Base-by-base conservation (phyloP, 1,140 invertebrate species). In the Drosophila serrata region DNA sequence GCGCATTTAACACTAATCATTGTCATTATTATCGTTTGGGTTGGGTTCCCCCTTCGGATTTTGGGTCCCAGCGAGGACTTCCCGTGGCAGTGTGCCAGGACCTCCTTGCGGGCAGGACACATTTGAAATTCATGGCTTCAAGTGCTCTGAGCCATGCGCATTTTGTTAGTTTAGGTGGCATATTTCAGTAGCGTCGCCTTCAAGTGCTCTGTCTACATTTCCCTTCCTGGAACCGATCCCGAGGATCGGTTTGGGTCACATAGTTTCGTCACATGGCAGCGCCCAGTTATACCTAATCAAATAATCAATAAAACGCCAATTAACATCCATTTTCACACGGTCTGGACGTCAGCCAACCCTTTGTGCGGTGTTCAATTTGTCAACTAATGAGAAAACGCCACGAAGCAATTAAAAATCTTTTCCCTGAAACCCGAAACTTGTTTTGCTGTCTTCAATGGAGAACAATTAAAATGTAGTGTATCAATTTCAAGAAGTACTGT, bases 1-100 rank as follows among this genome's bases (percentile, higher is more conserved):
- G 75, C 48, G 69, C 80, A 51, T 84, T 88, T 77, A 84, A 73
- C 80, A 87, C 82, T 84, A 88, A 84, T 77, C 81, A 76, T 84
- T 65, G 79, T 70, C 79, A 69, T 87, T 75, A 75, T 82, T 62
- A 79, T 79, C 73, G 62, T 43, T 51, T 35, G 35, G 57, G 17
- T 17, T 55, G 51, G 22, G 40, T 57, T 45, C 27, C 37, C 31
- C 31, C 24, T 19, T 19, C 6, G 46, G 17, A 55, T 55, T 55
- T 17, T 35, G 39, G 42, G 37, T 55, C 24, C 65, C 59, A 9
- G 22, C 9, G 42, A 33, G 29, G 4, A 22, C 12, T 64, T 59
- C 13, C 29, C 22, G 37, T 61, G 75, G 60, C 77, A 40, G 37
- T 39, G 15, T 42, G 70, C 70, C 39, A 69, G 49, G 51, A 76